phyloP scores from a whole-genome alignment of 2,888 invertebrate species.

The Chloroclysta siterata region DNA sequence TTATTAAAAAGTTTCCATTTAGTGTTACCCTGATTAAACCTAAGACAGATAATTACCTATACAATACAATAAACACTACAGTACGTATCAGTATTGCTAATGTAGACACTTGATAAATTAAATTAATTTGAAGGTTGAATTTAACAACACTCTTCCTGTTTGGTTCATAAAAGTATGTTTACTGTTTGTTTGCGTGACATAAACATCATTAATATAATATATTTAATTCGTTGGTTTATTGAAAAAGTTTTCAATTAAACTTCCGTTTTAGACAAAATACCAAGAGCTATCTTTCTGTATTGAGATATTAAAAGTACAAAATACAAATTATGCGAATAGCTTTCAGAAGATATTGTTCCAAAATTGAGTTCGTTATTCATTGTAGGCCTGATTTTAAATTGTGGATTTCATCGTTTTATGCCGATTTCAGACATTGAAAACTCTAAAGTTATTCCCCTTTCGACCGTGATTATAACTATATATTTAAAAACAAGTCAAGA shows the following conservation, averaged over 20 bases:
- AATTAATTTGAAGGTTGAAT: slow-evolving; percentile 14
- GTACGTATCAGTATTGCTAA: slow-evolving; percentile 9
- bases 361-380: slow-evolving; percentile 1
- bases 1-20: slow-evolving; percentile 11
- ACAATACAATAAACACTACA: slow-evolving; percentile 6
- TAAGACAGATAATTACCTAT: slow-evolving; percentile 16
- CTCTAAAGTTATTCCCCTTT: not conserved
- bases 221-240: not conserved
- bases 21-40: slow-evolving; percentile 14
- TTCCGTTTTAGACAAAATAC: not conserved
- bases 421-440: slow-evolving; percentile 1
- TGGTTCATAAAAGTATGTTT: slow-evolving; percentile 8
- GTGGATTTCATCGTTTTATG: too few species aligned
- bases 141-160: slow-evolving; percentile 16
- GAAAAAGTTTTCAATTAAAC: not conserved
- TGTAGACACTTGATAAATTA: slow-evolving; percentile 9
- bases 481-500: slow-evolving; percentile 15
- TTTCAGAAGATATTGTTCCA: slow-evolving; percentile 13
- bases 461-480: not conserved
- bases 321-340: slow-evolving; percentile 13
- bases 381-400: not conserved
- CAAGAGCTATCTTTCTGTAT: not conserved
- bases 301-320: slow-evolving; percentile 17
- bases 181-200: slow-evolving; percentile 1
- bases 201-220: slow-evolving; percentile 1